A percentile compares a stretch with the other conserved stretches of the same genome.
phyloP scores from a whole-genome alignment of 2,888 invertebrate species.

The Harpagoxenus sublaevis region DNA sequence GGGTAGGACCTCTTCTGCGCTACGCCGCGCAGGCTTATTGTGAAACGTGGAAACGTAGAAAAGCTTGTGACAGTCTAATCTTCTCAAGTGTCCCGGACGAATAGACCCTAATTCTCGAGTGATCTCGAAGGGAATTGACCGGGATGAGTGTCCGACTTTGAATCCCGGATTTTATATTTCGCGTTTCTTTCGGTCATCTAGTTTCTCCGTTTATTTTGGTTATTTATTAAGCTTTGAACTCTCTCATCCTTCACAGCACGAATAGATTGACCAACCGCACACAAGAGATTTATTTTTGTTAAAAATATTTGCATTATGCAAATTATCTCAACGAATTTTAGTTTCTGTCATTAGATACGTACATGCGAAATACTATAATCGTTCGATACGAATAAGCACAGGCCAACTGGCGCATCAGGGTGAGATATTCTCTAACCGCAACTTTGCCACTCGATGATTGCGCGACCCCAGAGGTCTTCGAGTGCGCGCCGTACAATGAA shows the following conservation, averaged over 20 bases:
- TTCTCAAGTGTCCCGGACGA: slow-evolving; percentile 83
- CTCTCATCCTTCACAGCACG: slow-evolving; percentile 20
- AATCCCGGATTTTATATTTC: slow-evolving; percentile 68
- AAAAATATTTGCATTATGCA: not conserved
- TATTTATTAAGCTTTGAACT: slow-evolving; percentile 57
- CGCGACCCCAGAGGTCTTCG: slow-evolving; percentile 52
- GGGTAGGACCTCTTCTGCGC: slow-evolving; percentile 56
- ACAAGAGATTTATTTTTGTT: not conserved
- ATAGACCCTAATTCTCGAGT: slow-evolving; percentile 83
- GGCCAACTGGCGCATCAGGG: slow-evolving; percentile 40
- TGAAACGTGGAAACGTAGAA: slow-evolving; percentile 82
- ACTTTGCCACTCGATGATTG: slow-evolving; percentile 68
- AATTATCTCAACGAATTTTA: not conserved
- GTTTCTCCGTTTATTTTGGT: not conserved
- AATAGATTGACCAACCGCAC: not conserved
- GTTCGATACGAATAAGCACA: slow-evolving; percentile 38
- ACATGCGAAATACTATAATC: not conserved
- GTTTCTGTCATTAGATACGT: not conserved
- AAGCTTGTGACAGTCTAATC: slow-evolving; percentile 85
- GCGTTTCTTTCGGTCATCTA: slow-evolving; percentile 38
- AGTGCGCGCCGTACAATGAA: slow-evolving; percentile 64
- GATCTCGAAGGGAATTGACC: slow-evolving; percentile 79
- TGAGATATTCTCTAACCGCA: slow-evolving; percentile 70
- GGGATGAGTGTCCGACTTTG: slow-evolving; percentile 54
- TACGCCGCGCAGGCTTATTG: slow-evolving; percentile 76